phyloP scores from a whole-genome alignment of 2,797 vertebrate genomes.

The Anguilla pacifica region DNA sequence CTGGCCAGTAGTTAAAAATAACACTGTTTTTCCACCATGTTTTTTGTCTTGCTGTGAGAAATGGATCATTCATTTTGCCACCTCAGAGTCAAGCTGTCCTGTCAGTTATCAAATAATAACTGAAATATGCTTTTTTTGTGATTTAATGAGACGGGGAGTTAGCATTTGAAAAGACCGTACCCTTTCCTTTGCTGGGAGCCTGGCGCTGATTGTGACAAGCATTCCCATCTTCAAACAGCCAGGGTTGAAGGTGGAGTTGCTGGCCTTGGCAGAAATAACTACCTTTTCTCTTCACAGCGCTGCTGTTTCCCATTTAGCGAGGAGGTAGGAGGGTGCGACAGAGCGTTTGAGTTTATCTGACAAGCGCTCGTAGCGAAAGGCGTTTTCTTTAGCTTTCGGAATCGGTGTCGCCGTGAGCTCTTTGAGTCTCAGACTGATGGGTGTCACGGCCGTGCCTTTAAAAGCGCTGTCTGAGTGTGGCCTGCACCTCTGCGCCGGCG shows the following conservation, averaged over 20 bases:
- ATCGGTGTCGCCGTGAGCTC: background rate
- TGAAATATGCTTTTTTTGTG: background rate
- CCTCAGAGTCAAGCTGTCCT: background rate
- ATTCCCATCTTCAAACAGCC: constrained; percentile 18
- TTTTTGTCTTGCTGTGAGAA: background rate
- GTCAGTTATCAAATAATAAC: background rate
- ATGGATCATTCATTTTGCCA: background rate
- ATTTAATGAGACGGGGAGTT: background rate
- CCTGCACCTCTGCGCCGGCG: background rate
- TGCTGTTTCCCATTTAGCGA: background rate
- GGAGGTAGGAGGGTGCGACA: background rate
- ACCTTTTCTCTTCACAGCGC: constrained; percentile 16
- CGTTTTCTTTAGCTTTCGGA: background rate
- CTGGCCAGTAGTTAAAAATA: background rate
- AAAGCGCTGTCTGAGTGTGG: background rate
- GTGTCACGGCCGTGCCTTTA: background rate
- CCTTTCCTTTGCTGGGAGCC: background rate
- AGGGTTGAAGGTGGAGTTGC: background rate
- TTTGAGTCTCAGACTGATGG: background rate
- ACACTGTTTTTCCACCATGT: background rate
- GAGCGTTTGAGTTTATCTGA: background rate
- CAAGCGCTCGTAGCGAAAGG: background rate
- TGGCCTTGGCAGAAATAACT: background rate
- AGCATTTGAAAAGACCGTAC: background rate
- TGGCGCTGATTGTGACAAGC: constrained; percentile 20